Evolutionary conservation across 2,888 invertebrate species (phyloP).

Genomic region (Chrysina gloriosa): DNA sequence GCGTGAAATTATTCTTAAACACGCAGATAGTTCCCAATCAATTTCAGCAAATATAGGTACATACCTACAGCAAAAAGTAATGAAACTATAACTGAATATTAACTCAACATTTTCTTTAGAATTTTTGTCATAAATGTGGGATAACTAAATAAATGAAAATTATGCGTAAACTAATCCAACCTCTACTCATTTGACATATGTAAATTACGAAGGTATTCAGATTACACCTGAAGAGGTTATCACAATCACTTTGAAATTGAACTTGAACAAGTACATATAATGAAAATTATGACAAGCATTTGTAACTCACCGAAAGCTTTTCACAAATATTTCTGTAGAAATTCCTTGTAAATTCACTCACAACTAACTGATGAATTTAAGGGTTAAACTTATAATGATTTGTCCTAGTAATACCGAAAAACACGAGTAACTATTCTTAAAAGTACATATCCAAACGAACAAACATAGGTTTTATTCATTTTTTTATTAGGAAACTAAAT

Average conservation of each 20-base stretch:
- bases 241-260: not conserved
- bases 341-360: conserved; percentile 22
- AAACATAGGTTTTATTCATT: conserved; percentile 31
- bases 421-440: conserved; percentile 28
- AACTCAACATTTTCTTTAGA: too few species aligned
- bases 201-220: too few species aligned
- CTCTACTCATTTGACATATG: too few species aligned
- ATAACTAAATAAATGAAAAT: too few species aligned
- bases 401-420: not conserved
- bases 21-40: too few species aligned
- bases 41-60: too few species aligned
- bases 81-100: too few species aligned
- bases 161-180: too few species aligned
- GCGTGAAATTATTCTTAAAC: too few species aligned
- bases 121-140: too few species aligned
- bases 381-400: conserved; percentile 4
- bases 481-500: conserved; percentile 27
- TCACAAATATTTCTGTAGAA: conserved; percentile 3
- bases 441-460: conserved; percentile 37
- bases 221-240: not conserved
- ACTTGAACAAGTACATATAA: too few species aligned
- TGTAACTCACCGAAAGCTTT: conserved; percentile 25
- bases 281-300: not conserved
- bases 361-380: conserved; percentile 7
- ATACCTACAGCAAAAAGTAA: too few species aligned